These are phyloP conservation scores for Tiaroga cobitis DNA, from an alignment of 2,797 vertebrate genomes.

Conservation along the genomic window DNA sequence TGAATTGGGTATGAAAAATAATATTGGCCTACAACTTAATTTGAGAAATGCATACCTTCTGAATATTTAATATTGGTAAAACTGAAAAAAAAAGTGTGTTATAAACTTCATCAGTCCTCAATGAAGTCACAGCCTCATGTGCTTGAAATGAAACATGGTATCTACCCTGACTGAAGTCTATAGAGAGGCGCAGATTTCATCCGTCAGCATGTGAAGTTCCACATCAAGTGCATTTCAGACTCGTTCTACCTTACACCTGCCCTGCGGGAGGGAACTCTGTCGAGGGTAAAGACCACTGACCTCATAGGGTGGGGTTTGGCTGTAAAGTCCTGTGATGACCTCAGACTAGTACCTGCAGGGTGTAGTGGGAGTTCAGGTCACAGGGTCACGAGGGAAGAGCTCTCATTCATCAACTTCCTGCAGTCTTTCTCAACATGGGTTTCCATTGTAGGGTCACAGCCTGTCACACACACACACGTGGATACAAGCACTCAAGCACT, in stretches of 20 bases:
- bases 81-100: neutral
- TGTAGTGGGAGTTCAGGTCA: constrained; percentile 14
- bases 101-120: neutral
- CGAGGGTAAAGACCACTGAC: constrained; percentile 5
- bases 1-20: no score
- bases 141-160: neutral
- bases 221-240: neutral
- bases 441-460: constrained; percentile 36
- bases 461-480: constrained; percentile 20
- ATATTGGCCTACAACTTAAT: neutral
- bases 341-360: constrained; percentile 39
- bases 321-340: constrained; percentile 30
- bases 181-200: neutral
- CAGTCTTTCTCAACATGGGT: constrained; percentile 38
- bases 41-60: neutral
- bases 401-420: constrained; percentile 27
- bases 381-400: constrained; percentile 9
- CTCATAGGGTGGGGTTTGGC: constrained; percentile 31
- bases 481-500: constrained; percentile 29
- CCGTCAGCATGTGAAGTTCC: neutral
- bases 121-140: neutral
- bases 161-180: neutral
- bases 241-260: constrained; percentile 5
- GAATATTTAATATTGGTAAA: neutral
- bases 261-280: neutral